These are phyloP conservation scores for Oreochromis aureus DNA, from an alignment of 2,113 vertebrate species.

Conservation along the genomic window DNA sequence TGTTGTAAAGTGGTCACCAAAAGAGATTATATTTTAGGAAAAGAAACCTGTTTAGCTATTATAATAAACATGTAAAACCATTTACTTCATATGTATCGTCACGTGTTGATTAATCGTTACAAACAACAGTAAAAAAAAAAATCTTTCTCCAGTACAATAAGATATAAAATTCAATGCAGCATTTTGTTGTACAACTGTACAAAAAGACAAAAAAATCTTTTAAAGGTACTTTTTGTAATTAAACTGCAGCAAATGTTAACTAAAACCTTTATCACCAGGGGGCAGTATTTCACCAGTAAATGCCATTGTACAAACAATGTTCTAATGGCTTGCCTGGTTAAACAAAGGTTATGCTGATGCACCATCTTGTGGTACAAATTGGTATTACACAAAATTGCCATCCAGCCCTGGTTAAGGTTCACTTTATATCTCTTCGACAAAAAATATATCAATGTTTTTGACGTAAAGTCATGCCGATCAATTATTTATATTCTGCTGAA, in stretches of 20 bases:
- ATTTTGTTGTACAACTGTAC: background rate
- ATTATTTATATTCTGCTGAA: background rate
- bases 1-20: background rate
- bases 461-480: background rate
- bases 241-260: background rate
- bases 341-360: background rate
- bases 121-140: background rate
- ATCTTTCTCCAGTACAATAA: background rate
- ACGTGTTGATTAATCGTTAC: background rate
- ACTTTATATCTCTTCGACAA: background rate
- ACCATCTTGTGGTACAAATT: background rate
- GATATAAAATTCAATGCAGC: conserved; percentile 22
- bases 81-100: background rate
- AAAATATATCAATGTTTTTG: background rate
- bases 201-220: background rate
- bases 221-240: background rate
- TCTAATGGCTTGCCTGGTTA: background rate
- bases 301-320: background rate
- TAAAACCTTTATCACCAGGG: background rate
- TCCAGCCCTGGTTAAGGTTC: background rate
- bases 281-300: background rate
- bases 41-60: background rate
- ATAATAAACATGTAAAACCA: background rate
- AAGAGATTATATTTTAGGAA: background rate
- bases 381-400: background rate